These are phyloP conservation scores for Physeter macrocephalus DNA, from an alignment of 2,113 vertebrate species.

Conservation along the genomic window DNA sequence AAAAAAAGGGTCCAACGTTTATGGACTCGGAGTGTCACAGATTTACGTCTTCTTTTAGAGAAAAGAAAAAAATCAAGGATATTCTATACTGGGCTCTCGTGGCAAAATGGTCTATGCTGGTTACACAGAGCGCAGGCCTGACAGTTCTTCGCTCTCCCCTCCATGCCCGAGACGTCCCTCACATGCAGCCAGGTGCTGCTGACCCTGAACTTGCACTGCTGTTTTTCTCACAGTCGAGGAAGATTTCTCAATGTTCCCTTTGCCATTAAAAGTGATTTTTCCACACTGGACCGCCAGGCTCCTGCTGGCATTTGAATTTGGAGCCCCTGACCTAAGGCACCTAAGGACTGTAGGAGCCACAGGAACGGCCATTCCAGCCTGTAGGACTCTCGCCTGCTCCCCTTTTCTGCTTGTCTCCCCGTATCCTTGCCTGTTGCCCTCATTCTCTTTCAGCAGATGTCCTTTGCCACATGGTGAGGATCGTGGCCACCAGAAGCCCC, in stretches of 20 bases:
- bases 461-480: background rate
- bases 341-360: background rate
- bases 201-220: background rate
- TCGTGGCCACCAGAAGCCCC: background rate
- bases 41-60: background rate
- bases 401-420: background rate
- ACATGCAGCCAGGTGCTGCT: background rate
- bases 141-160: too few species aligned
- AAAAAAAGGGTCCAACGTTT: background rate
- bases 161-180: background rate
- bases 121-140: background rate
- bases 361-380: background rate
- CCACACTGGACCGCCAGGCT: background rate
- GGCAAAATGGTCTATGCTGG: background rate
- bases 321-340: background rate
- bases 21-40: background rate
- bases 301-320: background rate
- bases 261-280: background rate
- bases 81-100: background rate
- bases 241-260: background rate
- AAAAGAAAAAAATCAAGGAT: background rate
- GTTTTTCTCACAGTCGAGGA: background rate
- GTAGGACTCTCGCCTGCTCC: background rate
- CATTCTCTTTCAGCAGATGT: background rate
- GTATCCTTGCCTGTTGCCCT: background rate